Percentiles rank a stretch among this genome's conserved stretches.
Evolutionary conservation across 2,113 vertebrate species (phyloP).

Genomic region (Polypterus senegalus): DNA sequence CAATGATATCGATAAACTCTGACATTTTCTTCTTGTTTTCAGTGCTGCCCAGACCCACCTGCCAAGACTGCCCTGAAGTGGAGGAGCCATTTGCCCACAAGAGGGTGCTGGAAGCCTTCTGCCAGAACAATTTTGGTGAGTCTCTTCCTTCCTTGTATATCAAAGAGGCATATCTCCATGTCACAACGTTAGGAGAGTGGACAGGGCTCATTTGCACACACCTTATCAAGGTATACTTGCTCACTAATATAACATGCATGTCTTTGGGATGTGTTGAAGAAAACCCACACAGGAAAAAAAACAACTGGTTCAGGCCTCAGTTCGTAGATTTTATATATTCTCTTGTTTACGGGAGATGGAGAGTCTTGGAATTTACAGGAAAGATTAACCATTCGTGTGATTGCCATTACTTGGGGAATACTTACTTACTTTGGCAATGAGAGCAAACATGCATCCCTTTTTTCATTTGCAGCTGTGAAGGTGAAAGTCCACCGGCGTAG

Average conservation of each 20-base stretch:
- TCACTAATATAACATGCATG: too few relatives aligned
- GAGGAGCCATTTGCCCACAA: conserved; percentile 51
- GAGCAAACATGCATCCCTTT: not conserved
- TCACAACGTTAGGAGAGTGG: not conserved
- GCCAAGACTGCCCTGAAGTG: conserved; percentile 63
- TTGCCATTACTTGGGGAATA: too few relatives aligned
- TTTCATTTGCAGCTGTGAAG: conserved; percentile 52
- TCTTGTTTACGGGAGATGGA: too few relatives aligned
- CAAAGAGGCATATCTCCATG: not conserved
- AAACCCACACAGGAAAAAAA: too few relatives aligned
- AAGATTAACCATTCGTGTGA: too few relatives aligned
- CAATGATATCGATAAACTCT: not conserved
- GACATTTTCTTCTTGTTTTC: conserved; percentile 18
- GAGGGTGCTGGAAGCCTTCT: conserved; percentile 59
- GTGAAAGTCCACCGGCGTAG: conserved; percentile 59
- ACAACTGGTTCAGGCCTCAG: too few relatives aligned
- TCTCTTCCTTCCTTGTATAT: conserved; percentile 4
- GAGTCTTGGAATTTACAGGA: not conserved
- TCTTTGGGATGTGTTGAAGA: too few relatives aligned
- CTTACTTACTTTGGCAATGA: too few relatives aligned
- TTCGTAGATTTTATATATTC: too few relatives aligned
- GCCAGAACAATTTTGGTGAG: conserved; percentile 68
- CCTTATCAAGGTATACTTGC: too few relatives aligned
- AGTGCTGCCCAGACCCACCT: conserved; percentile 66
- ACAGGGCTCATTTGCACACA: too few relatives aligned